These are phyloP conservation scores for Lepus timidus DNA, from an alignment of 2,113 vertebrate species.

Conservation along the genomic window DNA sequence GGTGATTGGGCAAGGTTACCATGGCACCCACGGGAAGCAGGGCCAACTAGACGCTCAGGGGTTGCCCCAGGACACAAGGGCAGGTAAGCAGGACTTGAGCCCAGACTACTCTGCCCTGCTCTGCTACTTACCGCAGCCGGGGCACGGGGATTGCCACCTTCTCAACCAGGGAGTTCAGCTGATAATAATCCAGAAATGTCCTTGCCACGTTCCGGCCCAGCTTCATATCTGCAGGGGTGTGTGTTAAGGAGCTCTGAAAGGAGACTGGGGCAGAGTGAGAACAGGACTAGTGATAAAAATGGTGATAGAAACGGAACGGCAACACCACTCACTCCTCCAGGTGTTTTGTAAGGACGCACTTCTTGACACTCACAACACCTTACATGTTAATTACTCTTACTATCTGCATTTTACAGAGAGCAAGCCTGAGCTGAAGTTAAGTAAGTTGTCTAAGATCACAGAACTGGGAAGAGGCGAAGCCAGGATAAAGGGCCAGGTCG, in stretches of 20 bases:
- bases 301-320: background rate
- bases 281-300: background rate
- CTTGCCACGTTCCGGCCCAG: conserved; percentile 97
- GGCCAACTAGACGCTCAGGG: background rate
- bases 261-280: background rate
- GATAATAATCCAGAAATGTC: conserved; percentile 98
- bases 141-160: conserved; percentile 86
- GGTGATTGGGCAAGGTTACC: background rate
- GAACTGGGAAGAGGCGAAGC: background rate
- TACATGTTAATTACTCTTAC: background rate
- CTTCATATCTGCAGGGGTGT: conserved; percentile 93
- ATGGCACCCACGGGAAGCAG: conserved; percentile 51
- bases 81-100: background rate
- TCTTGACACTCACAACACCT: background rate
- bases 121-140: conserved; percentile 87
- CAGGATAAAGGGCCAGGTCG: background rate
- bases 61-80: background rate
- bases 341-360: background rate
- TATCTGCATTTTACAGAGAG: conserved; percentile 11
- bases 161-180: conserved; percentile 91
- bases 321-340: background rate
- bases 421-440: background rate
- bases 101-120: background rate
- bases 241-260: conserved; percentile 89
- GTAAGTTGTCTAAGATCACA: background rate